phyloP scores from a whole-genome alignment of 2,113 vertebrate genomes.

The Notiomystis cincta region DNA sequence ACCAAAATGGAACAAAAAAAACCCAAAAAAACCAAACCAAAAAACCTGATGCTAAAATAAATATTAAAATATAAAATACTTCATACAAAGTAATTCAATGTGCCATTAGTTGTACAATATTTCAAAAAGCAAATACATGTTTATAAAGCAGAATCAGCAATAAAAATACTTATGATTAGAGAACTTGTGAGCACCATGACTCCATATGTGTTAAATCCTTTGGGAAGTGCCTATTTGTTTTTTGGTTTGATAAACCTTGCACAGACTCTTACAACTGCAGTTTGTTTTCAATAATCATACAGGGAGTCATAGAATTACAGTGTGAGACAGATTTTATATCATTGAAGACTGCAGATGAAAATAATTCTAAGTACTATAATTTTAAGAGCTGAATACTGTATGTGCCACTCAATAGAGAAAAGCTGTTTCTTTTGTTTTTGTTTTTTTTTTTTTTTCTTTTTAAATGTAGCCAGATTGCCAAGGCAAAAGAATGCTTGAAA shows the following conservation, averaged over 20 bases:
- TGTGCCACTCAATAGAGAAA: constrained; percentile 61
- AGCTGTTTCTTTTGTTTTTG: neutral
- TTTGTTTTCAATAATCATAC: constrained; percentile 59
- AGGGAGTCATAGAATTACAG: constrained; percentile 76
- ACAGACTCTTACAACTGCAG: constrained; percentile 69
- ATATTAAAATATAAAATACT: constrained; percentile 81
- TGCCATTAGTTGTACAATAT: constrained; percentile 78
- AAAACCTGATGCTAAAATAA: constrained; percentile 76
- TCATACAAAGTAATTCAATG: constrained; percentile 78
- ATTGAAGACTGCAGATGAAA: constrained; percentile 70
- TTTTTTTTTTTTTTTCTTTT: constrained; percentile 18
- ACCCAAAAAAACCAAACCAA: constrained; percentile 41
- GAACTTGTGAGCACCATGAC: constrained; percentile 76
- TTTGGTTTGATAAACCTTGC: constrained; percentile 77
- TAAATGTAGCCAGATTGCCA: constrained; percentile 65
- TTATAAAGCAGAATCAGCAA: constrained; percentile 73
- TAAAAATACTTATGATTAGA: constrained; percentile 70
- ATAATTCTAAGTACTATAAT: constrained; percentile 70
- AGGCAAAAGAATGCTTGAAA: constrained; percentile 68
- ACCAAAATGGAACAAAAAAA: constrained; percentile 30
- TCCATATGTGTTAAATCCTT: constrained; percentile 73
- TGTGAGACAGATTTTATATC: constrained; percentile 73
- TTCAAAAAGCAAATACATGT: constrained; percentile 75
- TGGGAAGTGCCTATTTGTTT: constrained; percentile 76
- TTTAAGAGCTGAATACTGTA: constrained; percentile 69